A percentile compares a stretch with the other conserved stretches of the same genome.
Conservation (phyloP, 30 jellyfish, hydroid and myxozoan genomes). For the Sanderia malayensis region DNA sequence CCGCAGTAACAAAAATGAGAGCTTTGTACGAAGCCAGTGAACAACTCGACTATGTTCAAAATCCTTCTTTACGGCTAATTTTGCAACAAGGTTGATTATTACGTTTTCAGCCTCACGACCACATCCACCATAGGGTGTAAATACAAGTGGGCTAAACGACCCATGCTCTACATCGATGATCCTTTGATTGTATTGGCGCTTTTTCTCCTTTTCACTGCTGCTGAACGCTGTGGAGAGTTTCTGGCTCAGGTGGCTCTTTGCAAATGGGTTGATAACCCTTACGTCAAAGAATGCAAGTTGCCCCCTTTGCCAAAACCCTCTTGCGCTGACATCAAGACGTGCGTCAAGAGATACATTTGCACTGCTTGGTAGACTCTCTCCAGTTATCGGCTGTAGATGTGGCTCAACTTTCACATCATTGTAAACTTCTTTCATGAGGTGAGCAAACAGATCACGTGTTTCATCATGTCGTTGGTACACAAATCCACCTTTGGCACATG, state of each 20-base stretch:
- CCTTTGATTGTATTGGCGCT: neutral
- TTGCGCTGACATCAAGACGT: conserved; percentile 16
- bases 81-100: neutral
- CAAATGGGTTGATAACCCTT: conserved; percentile 23
- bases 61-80: neutral
- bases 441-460: neutral
- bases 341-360: conserved; percentile 13
- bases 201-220: conserved; percentile 1
- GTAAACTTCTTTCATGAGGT: conserved; percentile 8
- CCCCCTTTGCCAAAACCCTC: conserved; percentile 14
- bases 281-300: conserved; percentile 30
- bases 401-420: conserved; percentile 12
- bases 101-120: conserved; percentile 10
- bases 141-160: conserved; percentile 11
- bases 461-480: conserved; percentile 26
- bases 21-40: conserved; percentile 4
- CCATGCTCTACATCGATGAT: conserved; percentile 18
- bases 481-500: conserved; percentile 25
- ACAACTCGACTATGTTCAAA: conserved; percentile 2
- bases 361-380: conserved; percentile 7
- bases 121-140: conserved; percentile 16
- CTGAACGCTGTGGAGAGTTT: neutral
- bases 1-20: conserved; percentile 1
- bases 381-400: conserved; percentile 12
- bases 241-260: conserved; percentile 13